phyloP scores from a whole-genome alignment of 2,113 vertebrate species.

The Petrocephalus zakoni region DNA sequence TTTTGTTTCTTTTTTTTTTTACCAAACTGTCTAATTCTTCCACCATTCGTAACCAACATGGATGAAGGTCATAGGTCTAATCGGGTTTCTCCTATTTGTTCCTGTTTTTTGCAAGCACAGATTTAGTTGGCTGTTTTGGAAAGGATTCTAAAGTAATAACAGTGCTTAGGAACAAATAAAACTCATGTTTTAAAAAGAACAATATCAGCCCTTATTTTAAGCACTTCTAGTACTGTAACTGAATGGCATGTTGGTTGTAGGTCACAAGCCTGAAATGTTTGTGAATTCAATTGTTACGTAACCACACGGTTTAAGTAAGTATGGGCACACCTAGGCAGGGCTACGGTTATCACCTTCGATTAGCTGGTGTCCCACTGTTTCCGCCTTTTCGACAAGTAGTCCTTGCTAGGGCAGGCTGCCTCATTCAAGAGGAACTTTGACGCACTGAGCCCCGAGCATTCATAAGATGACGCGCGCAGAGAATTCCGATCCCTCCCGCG shows the following conservation, averaged over 20 bases:
- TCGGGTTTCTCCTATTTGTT: background rate
- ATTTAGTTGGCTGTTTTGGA: background rate
- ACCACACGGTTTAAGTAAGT: background rate
- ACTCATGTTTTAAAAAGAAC: background rate
- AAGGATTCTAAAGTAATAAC: background rate
- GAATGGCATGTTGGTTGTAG: background rate
- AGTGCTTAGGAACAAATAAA: background rate
- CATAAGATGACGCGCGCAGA: constrained; percentile 37
- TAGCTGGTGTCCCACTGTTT: background rate
- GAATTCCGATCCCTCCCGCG: background rate
- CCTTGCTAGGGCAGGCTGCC: background rate
- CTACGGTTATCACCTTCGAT: background rate
- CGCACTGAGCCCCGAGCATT: constrained; percentile 27
- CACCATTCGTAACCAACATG: background rate
- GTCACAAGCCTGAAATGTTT: background rate
- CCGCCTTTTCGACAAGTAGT: constrained; percentile 30
- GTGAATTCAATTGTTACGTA: background rate
- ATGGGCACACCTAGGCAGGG: background rate
- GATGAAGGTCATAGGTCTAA: background rate
- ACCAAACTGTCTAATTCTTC: background rate
- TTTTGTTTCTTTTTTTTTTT: background rate
- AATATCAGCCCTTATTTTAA: background rate
- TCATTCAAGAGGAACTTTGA: background rate
- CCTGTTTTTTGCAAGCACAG: background rate
- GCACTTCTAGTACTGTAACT: background rate